Conservation (phyloP, 2,888 invertebrate genomes). For the Epistrophella euchroma region DNA sequence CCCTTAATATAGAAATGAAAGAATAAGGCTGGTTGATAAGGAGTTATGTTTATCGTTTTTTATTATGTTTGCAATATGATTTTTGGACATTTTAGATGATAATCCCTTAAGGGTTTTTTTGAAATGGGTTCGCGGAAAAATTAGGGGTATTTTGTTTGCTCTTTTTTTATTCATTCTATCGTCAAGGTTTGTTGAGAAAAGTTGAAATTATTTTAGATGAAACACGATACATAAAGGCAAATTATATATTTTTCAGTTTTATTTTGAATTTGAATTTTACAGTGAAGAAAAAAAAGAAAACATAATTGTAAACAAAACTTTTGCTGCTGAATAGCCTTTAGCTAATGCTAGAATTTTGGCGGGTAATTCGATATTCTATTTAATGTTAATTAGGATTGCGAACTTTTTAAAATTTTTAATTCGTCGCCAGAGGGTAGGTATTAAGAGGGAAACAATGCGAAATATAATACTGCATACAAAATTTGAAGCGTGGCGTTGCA, state of each 20-base stretch:
- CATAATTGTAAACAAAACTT: constrained; percentile 1
- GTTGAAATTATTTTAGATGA: constrained; percentile 43
- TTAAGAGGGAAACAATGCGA: constrained; percentile 17
- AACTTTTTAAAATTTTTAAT: constrained; percentile 65
- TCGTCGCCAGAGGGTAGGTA: constrained; percentile 39
- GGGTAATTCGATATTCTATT: constrained; percentile 67
- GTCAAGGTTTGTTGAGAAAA: constrained; percentile 22
- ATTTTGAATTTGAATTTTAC: constrained; percentile 23
- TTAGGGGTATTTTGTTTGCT: not conserved
- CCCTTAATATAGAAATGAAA: constrained; percentile 9
- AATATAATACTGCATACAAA: constrained; percentile 46
- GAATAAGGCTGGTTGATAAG: constrained; percentile 21
- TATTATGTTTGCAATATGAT: constrained; percentile 72
- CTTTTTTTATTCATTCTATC: not conserved
- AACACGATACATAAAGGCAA: constrained; percentile 52
- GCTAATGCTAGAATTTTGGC: constrained; percentile 33
- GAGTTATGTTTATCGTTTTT: constrained; percentile 66
- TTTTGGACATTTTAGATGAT: constrained; percentile 61
- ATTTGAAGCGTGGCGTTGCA: constrained; percentile 11
- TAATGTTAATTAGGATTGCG: constrained; percentile 72
- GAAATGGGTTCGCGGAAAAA: constrained; percentile 46
- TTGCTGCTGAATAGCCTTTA: constrained; percentile 59
- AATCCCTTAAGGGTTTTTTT: constrained; percentile 55
- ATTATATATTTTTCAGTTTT: constrained; percentile 33
- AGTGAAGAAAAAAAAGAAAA: not conserved